Evolutionary conservation across 2,888 invertebrate genomes (phyloP), one percentile per base, ranked within the genome.

Genomic region (Deilephila elpenor): DNA sequence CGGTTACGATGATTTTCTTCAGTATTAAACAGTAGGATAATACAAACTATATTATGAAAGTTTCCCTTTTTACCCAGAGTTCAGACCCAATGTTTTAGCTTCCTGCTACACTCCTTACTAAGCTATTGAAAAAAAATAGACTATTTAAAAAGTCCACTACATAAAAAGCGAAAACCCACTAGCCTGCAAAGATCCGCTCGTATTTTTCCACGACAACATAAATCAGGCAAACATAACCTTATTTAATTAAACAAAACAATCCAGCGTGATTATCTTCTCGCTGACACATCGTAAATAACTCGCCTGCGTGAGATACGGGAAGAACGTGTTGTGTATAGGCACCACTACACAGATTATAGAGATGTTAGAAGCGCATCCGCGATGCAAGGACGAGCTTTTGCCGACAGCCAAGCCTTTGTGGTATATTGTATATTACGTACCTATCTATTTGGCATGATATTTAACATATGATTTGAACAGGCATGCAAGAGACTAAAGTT

Each of bases 361-460:
- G 14, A n/a, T 20, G 64, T 64, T 37, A 37, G 64, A 64, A 37
- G 82, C 76, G 75, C 73, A 53, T 8, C 64, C 64, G 64, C 32
- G 25, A 64, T 61, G 72, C 74, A n/a, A 73, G 61, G 59, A 64
- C 64, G 64, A 64, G 64, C 64, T 64, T 64, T 44, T 64, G 64
- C 64, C 20, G 11, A n/a, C 37, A 20, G 44, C 64, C 64, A 20
- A 34, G n/a, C 62, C 62, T n/a, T 64, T 37, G 14, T 20, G n/a
- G 34, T 62, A 64, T 37, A 7, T 37, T 5, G 37, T 14, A 37
- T 20, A 64, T 20, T 64, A 20, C 6, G 6, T 34, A 14, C 4
- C 29, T 14, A 17, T n/a, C 34, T 34, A 34, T 62, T 32, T 11
- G 29, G 25, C 8, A 37, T 64, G 64, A 64, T 44, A 44, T 64